Percentiles rank a stretch among this genome's conserved stretches.
Evolutionary conservation across 2,888 invertebrate genomes (phyloP).

Genomic region (Orchesella flavescens): DNA sequence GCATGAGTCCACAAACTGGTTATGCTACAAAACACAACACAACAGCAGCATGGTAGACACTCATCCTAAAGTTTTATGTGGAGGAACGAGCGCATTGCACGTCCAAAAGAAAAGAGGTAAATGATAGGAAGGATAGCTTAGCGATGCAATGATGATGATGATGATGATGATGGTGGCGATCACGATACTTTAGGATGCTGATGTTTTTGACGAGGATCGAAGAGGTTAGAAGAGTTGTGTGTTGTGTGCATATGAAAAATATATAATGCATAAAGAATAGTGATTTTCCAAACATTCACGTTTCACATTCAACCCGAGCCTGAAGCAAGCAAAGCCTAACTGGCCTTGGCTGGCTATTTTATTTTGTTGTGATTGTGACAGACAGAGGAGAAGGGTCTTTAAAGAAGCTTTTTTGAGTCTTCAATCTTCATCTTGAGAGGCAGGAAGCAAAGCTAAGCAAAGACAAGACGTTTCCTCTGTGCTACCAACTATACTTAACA

Average conservation of each 20-base stretch:
- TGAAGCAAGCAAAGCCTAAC: not conserved
- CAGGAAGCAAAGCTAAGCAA: slow-evolving; percentile 6
- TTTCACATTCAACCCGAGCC: slow-evolving; percentile 3
- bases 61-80: not conserved
- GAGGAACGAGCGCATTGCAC: no score
- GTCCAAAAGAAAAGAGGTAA: no score
- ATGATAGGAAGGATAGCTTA: no score
- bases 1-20: not conserved
- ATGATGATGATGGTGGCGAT: no score
- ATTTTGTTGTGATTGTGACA: not conserved
- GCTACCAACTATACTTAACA: no score
- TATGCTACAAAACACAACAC: no score
- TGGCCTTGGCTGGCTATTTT: slow-evolving; percentile 18
- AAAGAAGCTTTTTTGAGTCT: slow-evolving; percentile 8
- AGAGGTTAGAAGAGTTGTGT: not conserved
- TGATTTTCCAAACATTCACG: not conserved
- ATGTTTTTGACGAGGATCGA: slow-evolving; percentile 2
- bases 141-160: no score
- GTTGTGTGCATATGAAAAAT: not conserved
- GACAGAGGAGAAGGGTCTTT: slow-evolving; percentile 27
- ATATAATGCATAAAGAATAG: not conserved
- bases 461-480: slow-evolving; percentile 63
- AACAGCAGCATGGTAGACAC: not conserved
- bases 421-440: slow-evolving; percentile 19
- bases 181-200: no score